A percentile compares a stretch with the other conserved stretches of the same genome.
These are phyloP conservation scores for Microhierax caerulescens DNA, from an alignment of 2,797 vertebrate species.

Conservation along the genomic window DNA sequence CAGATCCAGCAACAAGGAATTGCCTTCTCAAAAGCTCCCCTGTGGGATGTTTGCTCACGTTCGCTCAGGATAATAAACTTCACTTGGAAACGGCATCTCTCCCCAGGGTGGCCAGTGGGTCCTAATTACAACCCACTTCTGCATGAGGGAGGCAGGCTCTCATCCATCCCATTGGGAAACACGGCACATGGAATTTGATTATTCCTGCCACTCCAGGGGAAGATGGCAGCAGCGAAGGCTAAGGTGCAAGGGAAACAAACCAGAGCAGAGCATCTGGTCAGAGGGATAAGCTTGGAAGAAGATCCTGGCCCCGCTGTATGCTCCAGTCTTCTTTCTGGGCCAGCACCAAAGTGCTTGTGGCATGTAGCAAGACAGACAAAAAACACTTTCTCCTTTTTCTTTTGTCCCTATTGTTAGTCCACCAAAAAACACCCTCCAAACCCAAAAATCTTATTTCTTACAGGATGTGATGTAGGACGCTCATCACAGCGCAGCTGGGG, in stretches of 20 bases:
- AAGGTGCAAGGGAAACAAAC: not conserved
- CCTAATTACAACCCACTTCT: not conserved
- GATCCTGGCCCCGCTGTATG: not conserved
- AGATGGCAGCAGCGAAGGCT: not conserved
- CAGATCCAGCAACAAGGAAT: not conserved
- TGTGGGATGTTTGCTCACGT: not conserved
- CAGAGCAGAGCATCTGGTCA: not conserved
- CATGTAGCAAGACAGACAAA: not conserved
- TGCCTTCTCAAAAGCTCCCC: not conserved
- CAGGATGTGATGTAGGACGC: not conserved
- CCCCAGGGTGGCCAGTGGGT: not conserved
- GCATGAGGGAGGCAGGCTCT: not conserved
- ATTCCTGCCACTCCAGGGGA: not conserved
- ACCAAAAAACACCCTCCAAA: too few species aligned
- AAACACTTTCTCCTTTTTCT: not conserved
- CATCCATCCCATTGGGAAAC: not conserved
- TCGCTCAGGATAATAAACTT: not conserved
- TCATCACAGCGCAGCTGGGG: not conserved
- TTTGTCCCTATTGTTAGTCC: not conserved
- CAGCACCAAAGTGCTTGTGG: not conserved
- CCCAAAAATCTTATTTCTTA: not conserved
- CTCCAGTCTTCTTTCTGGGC: not conserved
- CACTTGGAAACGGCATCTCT: not conserved
- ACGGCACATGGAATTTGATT: not conserved
- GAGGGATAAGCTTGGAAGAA: not conserved